phyloP scores from a whole-genome alignment of 2,888 invertebrate genomes.

The Caenorhabditis sp. region DNA sequence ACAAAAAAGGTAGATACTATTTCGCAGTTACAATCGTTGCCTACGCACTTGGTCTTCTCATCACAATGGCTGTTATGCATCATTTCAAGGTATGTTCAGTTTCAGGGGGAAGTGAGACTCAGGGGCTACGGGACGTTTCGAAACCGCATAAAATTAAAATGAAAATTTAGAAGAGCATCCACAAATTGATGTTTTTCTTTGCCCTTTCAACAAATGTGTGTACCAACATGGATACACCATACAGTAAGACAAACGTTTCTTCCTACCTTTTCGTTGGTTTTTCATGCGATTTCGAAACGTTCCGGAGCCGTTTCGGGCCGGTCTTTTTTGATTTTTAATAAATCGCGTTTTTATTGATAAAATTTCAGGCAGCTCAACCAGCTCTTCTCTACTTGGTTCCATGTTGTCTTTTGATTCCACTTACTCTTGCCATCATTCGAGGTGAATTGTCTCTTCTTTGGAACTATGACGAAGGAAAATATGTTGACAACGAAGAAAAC shows the following conservation, averaged over 20 bases:
- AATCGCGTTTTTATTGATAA: background rate
- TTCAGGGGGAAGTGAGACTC: no score
- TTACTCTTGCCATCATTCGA: conserved; percentile 84
- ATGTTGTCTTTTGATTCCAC: conserved; percentile 89
- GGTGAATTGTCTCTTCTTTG: conserved; percentile 81
- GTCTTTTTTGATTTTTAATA: no score
- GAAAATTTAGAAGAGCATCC: no score
- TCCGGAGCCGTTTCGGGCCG: no score
- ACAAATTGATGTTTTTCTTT: no score
- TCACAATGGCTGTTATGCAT: conserved; percentile 97
- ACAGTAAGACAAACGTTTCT: no score
- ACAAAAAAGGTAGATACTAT: conserved; percentile 68
- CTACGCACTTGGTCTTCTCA: conserved; percentile 88
- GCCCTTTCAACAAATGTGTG: no score
- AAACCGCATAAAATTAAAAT: no score
- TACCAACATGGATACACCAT: no score
- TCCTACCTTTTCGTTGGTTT: no score
- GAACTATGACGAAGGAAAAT: conserved; percentile 68
- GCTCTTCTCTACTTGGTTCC: conserved; percentile 96
- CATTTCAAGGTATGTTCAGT: conserved; percentile 83
- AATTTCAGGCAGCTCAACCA: conserved; percentile 78
- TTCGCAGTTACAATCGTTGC: conserved; percentile 90
- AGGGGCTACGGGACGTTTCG: no score
- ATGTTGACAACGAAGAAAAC: conserved; percentile 63
- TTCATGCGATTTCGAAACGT: no score